Evolutionary conservation across 2,113 vertebrate genomes (phyloP), one percentile per base, ranked within the genome.

Genomic region (Camelus dromedarius): DNA sequence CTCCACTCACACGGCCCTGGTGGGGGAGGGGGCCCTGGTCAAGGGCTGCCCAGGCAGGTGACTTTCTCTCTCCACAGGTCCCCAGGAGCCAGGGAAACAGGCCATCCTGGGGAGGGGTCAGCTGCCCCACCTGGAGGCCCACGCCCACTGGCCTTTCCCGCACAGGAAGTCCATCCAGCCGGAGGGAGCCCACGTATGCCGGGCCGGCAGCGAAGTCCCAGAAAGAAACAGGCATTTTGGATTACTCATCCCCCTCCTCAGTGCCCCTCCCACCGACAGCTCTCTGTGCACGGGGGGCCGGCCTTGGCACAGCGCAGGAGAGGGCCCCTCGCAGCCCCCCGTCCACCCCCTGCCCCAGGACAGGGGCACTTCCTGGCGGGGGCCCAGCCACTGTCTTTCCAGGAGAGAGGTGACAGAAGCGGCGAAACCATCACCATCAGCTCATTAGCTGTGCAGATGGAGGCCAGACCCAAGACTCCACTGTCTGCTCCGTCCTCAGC

Each of bases 371-470:
- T 66, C 42, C 72, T 0, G 1, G 16, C 32, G 48, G 48, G 69
- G n/a, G 22, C 85, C 10, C 1, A 6, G 5, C 58, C 73, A 5
- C n/a, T 12, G 35, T 26, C 69, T 69, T 42, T 66, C 48, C 42
- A 50, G 46, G 82, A 77, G 95, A 30, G 69, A 50, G 72, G 67
- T 56, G 79, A 87, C 88, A 83, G 56, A 89, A 76, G 32, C 79
- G 10, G 58, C 16, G 3, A 26, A 6, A 11, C 67, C 80, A 22
- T n/a, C 6, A 11, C 69, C 94, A 48, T 56, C 64, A 4, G 70
- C 83, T 93, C 85, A 56, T 93, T 76, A 92, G 84, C 50, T 10
- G 91, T 50, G 67, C 97, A 97, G 97, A 95, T 94, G 97, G 97
- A 89, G 77, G 76, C 93, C 3, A 60, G 95, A 72, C 91, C 82